These are phyloP conservation scores for Miichthys miiuy DNA, from an alignment of 2,797 vertebrate genomes.

Conservation along the genomic window DNA sequence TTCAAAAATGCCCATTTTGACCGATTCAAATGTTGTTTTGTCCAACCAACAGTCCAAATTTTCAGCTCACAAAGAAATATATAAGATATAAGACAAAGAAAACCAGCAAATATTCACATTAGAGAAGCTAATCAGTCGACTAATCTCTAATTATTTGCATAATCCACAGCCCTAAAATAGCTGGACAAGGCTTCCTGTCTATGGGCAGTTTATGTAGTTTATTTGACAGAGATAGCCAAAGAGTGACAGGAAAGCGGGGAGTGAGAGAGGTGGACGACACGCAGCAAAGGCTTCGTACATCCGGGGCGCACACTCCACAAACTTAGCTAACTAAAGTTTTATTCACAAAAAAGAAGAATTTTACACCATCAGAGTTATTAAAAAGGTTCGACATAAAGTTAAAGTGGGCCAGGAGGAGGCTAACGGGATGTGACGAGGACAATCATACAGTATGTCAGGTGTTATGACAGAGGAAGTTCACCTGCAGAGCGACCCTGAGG, in stretches of 20 bases:
- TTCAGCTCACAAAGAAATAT: no score
- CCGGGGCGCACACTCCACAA: no score
- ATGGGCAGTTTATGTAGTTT: background rate
- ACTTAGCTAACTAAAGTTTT: background rate
- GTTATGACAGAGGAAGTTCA: slow-evolving; percentile 9
- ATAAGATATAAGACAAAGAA: background rate
- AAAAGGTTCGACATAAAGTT: background rate
- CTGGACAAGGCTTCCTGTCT: background rate
- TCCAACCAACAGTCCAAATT: background rate
- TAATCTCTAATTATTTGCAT: no score
- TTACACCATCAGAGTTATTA: background rate
- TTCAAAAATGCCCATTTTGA: background rate
- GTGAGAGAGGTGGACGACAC: no score
- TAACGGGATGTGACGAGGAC: background rate
- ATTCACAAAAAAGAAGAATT: background rate
- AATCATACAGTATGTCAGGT: background rate
- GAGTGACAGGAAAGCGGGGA: no score
- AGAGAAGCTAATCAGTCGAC: background rate
- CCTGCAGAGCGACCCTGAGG: background rate
- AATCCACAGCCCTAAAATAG: no score
- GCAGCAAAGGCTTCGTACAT: no score
- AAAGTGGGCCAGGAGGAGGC: slow-evolving; percentile 12
- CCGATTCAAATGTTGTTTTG: no score
- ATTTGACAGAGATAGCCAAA: no score
- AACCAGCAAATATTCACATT: background rate